These are phyloP conservation scores for Didymodactylos carnosus DNA, from an alignment of 2,888 invertebrate genomes.

Conservation along the genomic window DNA sequence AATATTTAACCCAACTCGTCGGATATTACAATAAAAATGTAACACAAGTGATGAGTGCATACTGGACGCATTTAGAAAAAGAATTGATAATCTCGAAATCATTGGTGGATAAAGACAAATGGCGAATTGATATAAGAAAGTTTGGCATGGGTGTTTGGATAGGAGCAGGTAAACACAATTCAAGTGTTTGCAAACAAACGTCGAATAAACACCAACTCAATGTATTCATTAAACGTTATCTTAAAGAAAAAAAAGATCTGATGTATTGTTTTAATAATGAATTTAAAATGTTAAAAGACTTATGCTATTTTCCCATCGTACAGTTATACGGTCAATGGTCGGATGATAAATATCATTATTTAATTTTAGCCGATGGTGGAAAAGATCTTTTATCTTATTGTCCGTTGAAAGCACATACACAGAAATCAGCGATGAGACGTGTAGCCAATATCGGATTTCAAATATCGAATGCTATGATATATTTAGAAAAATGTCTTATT, in stretches of 20 bases:
- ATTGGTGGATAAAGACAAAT: background rate
- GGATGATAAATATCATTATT: background rate
- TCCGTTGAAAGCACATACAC: background rate
- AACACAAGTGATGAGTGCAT: background rate
- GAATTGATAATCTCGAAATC: background rate
- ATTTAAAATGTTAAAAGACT: background rate
- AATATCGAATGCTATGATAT: background rate
- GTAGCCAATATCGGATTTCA: background rate
- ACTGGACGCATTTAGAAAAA: background rate
- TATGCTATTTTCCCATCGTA: background rate
- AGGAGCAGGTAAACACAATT: background rate
- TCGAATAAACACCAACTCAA: background rate
- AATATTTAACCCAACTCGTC: background rate
- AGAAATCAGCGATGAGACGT: background rate
- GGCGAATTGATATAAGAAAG: background rate
- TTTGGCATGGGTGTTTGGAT: background rate
- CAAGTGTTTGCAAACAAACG: background rate
- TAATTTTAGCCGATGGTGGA: background rate
- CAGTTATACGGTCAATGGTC: background rate
- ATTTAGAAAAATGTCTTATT: background rate
- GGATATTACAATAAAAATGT: background rate
- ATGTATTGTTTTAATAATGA: background rate
- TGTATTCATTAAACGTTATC: background rate
- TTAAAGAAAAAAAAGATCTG: background rate
- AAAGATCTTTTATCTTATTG: background rate